Evolutionary conservation across 2,888 invertebrate species (phyloP).

Genomic region (Shargacucullia verbasci): DNA sequence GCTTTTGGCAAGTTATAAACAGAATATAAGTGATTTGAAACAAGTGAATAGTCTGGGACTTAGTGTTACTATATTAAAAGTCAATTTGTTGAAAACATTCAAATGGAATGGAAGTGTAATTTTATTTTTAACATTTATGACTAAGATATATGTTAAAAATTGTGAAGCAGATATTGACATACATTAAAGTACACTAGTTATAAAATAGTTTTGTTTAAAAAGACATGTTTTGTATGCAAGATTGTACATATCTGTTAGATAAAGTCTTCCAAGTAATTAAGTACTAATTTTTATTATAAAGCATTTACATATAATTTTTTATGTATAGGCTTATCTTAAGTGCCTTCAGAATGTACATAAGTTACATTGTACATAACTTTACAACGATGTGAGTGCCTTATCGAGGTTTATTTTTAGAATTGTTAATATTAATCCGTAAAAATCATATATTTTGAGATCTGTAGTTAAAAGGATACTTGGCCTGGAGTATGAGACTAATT

Average conservation of each 20-base stretch:
- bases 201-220: conserved; percentile 64
- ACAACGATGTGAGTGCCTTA: conserved; percentile 71
- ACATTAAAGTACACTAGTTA: conserved; percentile 64
- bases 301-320: conserved; percentile 62
- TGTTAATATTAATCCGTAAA: conserved; percentile 52
- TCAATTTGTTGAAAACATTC: conserved; percentile 10
- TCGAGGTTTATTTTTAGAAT: conserved; percentile 39
- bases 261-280: conserved; percentile 77
- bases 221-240: conserved; percentile 68
- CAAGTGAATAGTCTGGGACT: conserved; percentile 12
- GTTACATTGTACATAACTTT: conserved; percentile 55
- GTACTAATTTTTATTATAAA: conserved; percentile 60
- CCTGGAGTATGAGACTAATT: conserved; percentile 26
- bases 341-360: conserved; percentile 64
- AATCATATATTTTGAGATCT: conserved; percentile 52
- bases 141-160: conserved; percentile 2
- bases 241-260: conserved; percentile 70
- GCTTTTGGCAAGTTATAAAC: conserved; percentile 36
- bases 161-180: conserved; percentile 12
- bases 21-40: conserved; percentile 1
- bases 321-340: conserved; percentile 48
- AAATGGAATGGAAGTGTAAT: not conserved
- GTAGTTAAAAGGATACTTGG: conserved; percentile 16
- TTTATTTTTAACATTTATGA: conserved; percentile 3
- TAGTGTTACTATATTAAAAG: conserved; percentile 3